Evolutionary conservation across 64 coral and sea anemone species (phyloP), one percentile per base, ranked within the genome.

Genomic region (Cladopsammia gracilis): DNA sequence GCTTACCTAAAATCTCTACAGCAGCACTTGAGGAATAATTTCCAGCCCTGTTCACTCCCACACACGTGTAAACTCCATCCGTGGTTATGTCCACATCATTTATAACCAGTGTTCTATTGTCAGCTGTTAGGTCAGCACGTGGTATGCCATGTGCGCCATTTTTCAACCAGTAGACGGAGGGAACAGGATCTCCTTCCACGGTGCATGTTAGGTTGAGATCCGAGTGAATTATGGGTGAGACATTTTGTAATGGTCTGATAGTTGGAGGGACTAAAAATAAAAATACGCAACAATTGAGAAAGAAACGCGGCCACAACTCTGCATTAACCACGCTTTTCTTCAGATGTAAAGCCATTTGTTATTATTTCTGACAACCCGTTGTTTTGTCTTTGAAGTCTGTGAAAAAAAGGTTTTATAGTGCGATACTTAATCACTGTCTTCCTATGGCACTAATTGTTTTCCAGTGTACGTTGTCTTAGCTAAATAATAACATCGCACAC

Each of bases 161-260:
- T 88, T 88, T 88, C 18, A 25, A 24, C 85, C 85, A 88, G 71
- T 88, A 88, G 19, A 88, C 50, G 0, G 5, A 11, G 4, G 85
- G 85, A 22, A 64, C n/a, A 5, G 85, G 68, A 15, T 88, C 47
- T 24, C 85, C 85, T 43, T 25, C 58, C 19, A 73, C 66, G 54
- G 45, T 25, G n/a, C 85, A 88, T 43, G 66, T 88, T 6, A 88
- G 7, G 49, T 25, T 88, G 14, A 88, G 61, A 4, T 64, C 0
- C 16, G 61, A 64, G 8, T 64, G 61, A 64, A 64, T 64, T 19
- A 7, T 15, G 61, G 2, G 11, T 15, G 61, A 16, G 9, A 64
- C 16, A 64, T 64, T 64, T 19, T 64, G 4, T 19, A 64, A 4
- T 15, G 61, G 61, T 16, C 15, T 64, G 61, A 64, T 64, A 16